Evolutionary conservation across 2,888 invertebrate genomes (phyloP), one percentile per base, ranked within the genome.

Genomic region (Thalpophila matura): DNA sequence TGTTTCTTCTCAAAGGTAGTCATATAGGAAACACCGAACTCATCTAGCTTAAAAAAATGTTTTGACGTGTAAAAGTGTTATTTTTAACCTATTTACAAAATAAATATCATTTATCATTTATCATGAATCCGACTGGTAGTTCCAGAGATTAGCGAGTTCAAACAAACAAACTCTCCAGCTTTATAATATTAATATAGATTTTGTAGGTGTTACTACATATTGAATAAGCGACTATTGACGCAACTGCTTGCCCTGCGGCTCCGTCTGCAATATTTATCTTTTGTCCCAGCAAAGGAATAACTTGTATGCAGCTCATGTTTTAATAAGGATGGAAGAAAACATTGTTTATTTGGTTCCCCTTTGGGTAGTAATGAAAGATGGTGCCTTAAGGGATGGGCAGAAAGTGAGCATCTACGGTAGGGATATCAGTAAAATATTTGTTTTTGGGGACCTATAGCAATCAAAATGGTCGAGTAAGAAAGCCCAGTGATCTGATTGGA

Each of bases 221-320:
- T 75, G 79, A 82, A 84, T 82, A 79, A 74, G 69, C 56, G 14
- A 58, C 43, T 81, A 71, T 85, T 81, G 81, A 79, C 76, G 67
- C 68, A 76, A 71, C 56, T 45, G 53, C 55, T 72, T 45, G 74
- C 80, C 77, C 27, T 22, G 35, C 64, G 81, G 70, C 51, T 46
- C 14, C 24, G 37, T 12, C n/a, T 29, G 26, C 31, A 10, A 45
- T 77, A 43, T 67, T 79, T 77, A 51, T 60, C 20, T 63, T 60
- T 45, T 27, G 40, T 27, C 61, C 46, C 65, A 45, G 58, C 38
- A 49, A 58, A 51, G 18, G 37, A 57, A 42, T 42, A 33, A 54
- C 31, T 64, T 47, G 61, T 56, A 71, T 71, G 72, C 72, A 71
- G 33, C 47, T 46, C 58, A 18, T 43, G 56, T 50, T 71, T 71